Evolutionary conservation across 35 echinoderm and acorn worm species (phyloP).

Genomic region (Amphiura filiformis): DNA sequence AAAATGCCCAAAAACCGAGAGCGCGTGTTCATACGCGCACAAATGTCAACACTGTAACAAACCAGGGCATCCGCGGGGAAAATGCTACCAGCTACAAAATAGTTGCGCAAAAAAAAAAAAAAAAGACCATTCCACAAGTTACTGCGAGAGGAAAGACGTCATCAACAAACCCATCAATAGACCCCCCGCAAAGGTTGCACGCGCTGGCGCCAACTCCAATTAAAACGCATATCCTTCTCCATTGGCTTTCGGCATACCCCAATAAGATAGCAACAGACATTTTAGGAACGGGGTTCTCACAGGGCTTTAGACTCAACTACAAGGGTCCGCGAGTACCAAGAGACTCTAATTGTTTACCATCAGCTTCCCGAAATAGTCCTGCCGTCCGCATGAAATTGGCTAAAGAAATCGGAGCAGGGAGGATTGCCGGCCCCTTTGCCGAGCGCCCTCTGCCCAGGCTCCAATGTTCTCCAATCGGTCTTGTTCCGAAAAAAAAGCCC

Average conservation of each 20-base stretch:
- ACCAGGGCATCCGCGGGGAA: not conserved
- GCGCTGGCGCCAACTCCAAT: not conserved
- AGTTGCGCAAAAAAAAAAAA: not conserved
- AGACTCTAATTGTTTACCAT: not conserved
- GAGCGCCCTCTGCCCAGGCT: not conserved
- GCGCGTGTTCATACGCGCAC: too few species aligned
- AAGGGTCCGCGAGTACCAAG: not conserved
- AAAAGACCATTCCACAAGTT: too few species aligned
- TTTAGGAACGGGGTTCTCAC: not conserved
- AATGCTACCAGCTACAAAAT: not conserved
- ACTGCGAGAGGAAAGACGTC: not conserved
- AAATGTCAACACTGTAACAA: not conserved
- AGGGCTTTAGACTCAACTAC: not conserved
- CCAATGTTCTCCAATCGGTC: constrained; percentile 9
- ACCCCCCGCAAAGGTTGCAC: too few species aligned
- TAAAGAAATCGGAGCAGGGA: not conserved
- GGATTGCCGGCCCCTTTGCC: not conserved
- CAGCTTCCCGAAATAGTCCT: not conserved
- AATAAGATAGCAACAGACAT: too few species aligned
- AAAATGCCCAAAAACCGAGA: too few species aligned
- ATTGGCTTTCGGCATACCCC: not conserved
- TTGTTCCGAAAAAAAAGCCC: not conserved
- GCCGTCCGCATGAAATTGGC: not conserved
- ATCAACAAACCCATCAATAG: not conserved
- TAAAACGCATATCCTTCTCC: not conserved